A percentile compares a stretch with the other conserved stretches of the same genome.
Conservation (phyloP, 2,113 vertebrate species). For the Serinus canaria region DNA sequence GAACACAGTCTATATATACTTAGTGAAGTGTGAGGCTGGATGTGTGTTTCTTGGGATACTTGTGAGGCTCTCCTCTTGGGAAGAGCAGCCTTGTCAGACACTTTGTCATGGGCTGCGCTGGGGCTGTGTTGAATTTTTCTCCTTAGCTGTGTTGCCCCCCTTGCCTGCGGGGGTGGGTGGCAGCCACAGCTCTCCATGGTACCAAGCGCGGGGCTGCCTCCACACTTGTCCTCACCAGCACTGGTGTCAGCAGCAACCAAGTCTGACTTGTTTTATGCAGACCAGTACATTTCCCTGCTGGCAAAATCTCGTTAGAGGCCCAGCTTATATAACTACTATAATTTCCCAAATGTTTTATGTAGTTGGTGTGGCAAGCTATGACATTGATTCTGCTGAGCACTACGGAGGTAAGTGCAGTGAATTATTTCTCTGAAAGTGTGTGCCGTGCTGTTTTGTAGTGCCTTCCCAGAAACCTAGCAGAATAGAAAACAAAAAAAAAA, state of each 20-base stretch:
- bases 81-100: accelerated
- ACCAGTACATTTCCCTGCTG: neutral
- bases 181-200: neutral
- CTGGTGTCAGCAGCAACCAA: neutral
- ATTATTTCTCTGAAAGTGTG: neutral
- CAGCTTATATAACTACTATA: neutral
- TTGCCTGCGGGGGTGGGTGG: accelerated
- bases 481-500: neutral
- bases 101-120: too few species aligned
- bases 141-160: accelerated
- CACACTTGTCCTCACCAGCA: accelerated
- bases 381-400: neutral
- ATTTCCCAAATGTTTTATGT: neutral
- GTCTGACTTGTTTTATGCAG: neutral
- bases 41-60: neutral
- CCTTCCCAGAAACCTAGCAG: neutral
- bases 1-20: accelerated
- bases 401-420: neutral
- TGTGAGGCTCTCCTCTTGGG: neutral
- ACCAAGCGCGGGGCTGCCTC: accelerated
- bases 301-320: neutral
- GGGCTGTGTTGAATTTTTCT: accelerated
- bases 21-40: neutral
- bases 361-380: accelerated
- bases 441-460: neutral